Evolutionary conservation across 1,140 invertebrate genomes (phyloP).

Genomic region (Subanguina moxae): DNA sequence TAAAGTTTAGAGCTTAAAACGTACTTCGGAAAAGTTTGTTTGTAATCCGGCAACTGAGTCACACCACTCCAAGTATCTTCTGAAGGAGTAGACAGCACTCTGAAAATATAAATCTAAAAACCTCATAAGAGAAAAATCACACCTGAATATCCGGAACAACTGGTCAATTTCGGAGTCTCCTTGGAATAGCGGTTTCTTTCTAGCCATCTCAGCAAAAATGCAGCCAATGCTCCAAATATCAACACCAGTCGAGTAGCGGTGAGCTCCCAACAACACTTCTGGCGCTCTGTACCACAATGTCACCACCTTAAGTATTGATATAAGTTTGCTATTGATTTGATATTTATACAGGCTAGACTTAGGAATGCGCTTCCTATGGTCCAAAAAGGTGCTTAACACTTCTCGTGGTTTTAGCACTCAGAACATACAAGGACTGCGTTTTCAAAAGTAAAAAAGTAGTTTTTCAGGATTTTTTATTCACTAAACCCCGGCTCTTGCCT

Average conservation of each 20-base stretch:
- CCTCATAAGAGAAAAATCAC: neutral
- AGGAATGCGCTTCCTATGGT: too few relatives aligned
- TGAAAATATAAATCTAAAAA: slow-evolving; percentile 6
- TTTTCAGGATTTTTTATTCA: too few relatives aligned
- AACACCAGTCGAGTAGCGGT: slow-evolving; percentile 74
- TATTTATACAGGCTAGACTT: too few relatives aligned
- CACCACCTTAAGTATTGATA: slow-evolving; percentile 69
- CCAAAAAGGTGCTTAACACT: too few relatives aligned
- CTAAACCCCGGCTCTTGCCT: too few relatives aligned
- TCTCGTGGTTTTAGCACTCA: too few relatives aligned
- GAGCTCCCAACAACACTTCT: slow-evolving; percentile 84
- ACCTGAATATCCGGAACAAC: slow-evolving; percentile 83
- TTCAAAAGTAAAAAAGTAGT: too few relatives aligned
- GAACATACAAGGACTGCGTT: too few relatives aligned
- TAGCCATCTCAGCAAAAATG: slow-evolving; percentile 90
- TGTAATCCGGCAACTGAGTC: slow-evolving; percentile 78
- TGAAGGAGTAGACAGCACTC: slow-evolving; percentile 77
- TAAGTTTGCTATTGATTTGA: too few relatives aligned
- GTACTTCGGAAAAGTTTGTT: slow-evolving; percentile 68
- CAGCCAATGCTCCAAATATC: slow-evolving; percentile 89
- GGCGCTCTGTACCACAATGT: slow-evolving; percentile 97
- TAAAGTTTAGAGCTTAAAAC: too few relatives aligned
- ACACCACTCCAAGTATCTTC: slow-evolving; percentile 82
- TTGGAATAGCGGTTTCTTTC: slow-evolving; percentile 81
- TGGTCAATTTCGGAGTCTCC: slow-evolving; percentile 94